Conservation (phyloP, 2,113 vertebrate genomes). For the Phainopepla nitens region DNA sequence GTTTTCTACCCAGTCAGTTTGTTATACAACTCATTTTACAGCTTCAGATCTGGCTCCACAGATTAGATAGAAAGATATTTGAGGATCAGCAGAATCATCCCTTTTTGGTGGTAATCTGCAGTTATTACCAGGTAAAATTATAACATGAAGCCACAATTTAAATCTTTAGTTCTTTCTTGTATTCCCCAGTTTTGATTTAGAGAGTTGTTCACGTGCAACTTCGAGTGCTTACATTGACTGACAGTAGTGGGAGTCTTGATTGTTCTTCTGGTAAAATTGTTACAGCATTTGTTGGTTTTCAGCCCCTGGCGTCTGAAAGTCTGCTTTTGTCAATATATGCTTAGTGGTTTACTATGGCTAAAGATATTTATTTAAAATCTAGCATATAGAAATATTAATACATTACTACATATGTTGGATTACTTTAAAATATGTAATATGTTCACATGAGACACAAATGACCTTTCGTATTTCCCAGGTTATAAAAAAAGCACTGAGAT, state of each 20-base stretch:
- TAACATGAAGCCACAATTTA: background rate
- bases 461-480: background rate
- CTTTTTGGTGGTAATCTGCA: background rate
- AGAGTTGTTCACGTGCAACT: background rate
- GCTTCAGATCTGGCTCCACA: background rate
- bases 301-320: background rate
- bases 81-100: background rate
- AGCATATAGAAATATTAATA: background rate
- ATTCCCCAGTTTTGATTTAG: background rate
- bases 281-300: background rate
- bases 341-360: background rate
- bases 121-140: background rate
- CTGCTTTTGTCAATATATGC: background rate
- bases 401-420: background rate
- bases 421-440: background rate
- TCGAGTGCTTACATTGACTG: fast-evolving
- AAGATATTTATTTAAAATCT: background rate
- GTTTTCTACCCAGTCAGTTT: background rate
- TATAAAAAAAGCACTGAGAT: background rate
- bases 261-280: background rate
- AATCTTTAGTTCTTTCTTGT: background rate
- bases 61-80: background rate
- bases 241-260: background rate
- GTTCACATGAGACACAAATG: background rate
- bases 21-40: background rate